Conservation (phyloP, 2,113 vertebrate genomes). For the Cheilinus undulatus region DNA sequence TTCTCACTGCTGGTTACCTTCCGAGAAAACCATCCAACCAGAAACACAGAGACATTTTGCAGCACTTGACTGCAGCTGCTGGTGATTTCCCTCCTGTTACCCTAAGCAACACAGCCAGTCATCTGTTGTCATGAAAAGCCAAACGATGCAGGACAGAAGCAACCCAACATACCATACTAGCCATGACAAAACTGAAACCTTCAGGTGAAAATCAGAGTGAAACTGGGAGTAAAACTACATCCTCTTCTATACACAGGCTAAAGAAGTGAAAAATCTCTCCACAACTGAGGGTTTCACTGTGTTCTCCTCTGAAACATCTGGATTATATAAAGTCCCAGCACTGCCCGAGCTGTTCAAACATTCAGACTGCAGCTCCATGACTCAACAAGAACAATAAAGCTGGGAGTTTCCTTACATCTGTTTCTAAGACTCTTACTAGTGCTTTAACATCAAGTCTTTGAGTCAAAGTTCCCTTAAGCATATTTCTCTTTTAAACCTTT, state of each 20-base stretch:
- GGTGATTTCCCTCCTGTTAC: constrained; percentile 57
- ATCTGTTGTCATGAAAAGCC: constrained; percentile 32
- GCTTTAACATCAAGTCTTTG: neutral
- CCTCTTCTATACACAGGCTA: neutral
- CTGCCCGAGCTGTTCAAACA: constrained; percentile 11
- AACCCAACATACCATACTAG: neutral
- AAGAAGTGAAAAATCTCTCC: constrained; percentile 8
- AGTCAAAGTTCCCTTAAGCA: neutral
- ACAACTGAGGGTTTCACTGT: neutral
- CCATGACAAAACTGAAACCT: constrained; percentile 10
- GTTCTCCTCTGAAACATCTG: constrained; percentile 41
- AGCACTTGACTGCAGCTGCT: constrained; percentile 49
- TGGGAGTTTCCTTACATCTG: neutral
- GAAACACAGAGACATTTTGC: constrained; percentile 32
- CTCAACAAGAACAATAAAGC: constrained; percentile 24
- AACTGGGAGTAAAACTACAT: neutral
- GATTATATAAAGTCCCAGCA: constrained; percentile 33
- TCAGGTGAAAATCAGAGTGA: neutral
- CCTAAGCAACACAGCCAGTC: constrained; percentile 49
- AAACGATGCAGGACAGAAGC: constrained; percentile 12
- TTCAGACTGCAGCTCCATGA: neutral
- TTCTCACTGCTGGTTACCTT: constrained; percentile 21
- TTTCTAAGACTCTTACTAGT: neutral
- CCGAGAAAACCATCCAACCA: constrained; percentile 24
- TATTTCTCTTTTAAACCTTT: too few relatives aligned